Evolutionary conservation across 2,113 vertebrate species (phyloP).

Genomic region (Apodemus speciosus): DNA sequence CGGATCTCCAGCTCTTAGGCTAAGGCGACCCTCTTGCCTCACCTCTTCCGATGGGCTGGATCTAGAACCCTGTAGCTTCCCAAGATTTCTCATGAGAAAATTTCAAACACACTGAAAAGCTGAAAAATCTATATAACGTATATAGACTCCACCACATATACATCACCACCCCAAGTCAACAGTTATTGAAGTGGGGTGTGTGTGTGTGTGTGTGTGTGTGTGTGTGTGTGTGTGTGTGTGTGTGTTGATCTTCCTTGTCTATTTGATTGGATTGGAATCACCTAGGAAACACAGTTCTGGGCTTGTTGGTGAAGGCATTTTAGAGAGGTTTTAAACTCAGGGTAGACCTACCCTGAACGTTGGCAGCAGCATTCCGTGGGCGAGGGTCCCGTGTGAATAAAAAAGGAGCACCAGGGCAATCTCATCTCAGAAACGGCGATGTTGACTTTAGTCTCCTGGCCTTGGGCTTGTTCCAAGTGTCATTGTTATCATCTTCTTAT

Average conservation of each 20-base stretch:
- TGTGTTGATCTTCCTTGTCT: not conserved
- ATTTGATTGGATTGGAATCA: not conserved
- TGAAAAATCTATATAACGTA: too few species aligned
- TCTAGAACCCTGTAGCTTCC: not conserved
- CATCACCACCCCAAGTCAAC: not conserved
- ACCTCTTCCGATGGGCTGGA: not conserved
- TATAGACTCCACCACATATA: too few species aligned
- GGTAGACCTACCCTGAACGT: not conserved
- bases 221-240: not conserved
- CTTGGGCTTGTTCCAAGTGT: not conserved
- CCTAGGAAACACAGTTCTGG: not conserved
- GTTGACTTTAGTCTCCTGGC: not conserved
- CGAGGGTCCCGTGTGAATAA: not conserved
- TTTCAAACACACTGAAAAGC: not conserved
- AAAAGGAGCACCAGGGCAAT: not conserved
- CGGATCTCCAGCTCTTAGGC: not conserved
- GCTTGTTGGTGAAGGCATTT: not conserved
- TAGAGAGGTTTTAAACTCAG: not conserved
- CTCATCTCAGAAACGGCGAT: not conserved
- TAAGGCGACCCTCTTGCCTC: not conserved
- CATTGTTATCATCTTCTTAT: not conserved
- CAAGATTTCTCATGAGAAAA: not conserved
- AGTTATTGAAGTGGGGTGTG: too few species aligned
- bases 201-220: not conserved
- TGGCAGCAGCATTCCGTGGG: not conserved